Evolutionary conservation across 2,113 vertebrate genomes (phyloP).

Genomic region (Jaculus jaculus): DNA sequence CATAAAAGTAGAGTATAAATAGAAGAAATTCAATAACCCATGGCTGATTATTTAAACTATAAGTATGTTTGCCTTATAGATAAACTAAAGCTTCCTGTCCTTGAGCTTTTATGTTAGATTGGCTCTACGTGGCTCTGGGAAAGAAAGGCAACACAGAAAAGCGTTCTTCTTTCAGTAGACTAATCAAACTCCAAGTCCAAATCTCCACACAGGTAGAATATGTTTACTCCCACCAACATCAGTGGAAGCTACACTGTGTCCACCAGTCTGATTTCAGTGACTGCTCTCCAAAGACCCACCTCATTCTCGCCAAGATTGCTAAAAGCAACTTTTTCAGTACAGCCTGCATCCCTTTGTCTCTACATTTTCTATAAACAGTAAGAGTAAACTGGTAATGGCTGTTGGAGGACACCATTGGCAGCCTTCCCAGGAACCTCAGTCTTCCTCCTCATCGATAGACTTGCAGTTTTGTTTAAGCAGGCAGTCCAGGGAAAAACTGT

Average conservation of each 20-base stretch:
- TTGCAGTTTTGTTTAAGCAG: neutral
- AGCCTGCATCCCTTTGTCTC: neutral
- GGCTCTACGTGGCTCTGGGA: neutral
- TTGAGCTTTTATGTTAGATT: conserved; percentile 33
- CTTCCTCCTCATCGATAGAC: neutral
- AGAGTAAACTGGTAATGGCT: neutral
- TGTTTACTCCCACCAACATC: neutral
- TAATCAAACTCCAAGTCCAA: conserved; percentile 26
- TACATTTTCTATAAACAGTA: neutral
- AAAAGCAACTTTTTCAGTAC: neutral
- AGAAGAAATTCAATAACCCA: conserved; percentile 60
- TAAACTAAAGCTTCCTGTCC: conserved; percentile 54
- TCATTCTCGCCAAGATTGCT: neutral
- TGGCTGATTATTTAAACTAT: conserved; percentile 48
- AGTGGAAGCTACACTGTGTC: neutral
- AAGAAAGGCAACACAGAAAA: neutral
- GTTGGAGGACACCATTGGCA: neutral
- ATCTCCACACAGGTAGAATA: neutral
- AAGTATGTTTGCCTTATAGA: conserved; percentile 45
- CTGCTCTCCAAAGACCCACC: neutral
- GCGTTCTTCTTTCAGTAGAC: neutral
- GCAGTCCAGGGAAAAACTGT: neutral
- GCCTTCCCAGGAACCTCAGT: neutral
- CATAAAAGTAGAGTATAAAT: conserved; percentile 54
- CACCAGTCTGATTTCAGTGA: neutral